Base-by-base conservation (phyloP, 2,888 invertebrate genomes). In the Bembecia ichneumoniformis region DNA sequence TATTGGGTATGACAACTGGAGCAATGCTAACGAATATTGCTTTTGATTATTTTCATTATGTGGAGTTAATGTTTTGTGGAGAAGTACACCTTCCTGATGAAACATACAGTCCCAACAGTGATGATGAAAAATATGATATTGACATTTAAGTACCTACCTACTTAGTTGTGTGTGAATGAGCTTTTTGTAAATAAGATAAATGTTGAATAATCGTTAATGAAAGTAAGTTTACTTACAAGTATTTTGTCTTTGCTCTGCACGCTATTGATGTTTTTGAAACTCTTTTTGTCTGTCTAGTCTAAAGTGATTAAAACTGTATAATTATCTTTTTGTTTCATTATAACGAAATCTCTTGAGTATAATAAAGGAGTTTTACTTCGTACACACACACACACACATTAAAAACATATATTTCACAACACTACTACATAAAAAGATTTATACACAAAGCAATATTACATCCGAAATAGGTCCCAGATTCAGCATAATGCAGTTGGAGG, bases 1-100 rank as follows among this genome's bases (percentile, higher is more conserved):
- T 91, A 35, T 86, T 92, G 56, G 95, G 95, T 34, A 68, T 95
- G n/a, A 86, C 90, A 17, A 91, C 93, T 40, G 92, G 93, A 51
- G 77, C 90, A 46, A 90, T 90, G 55, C 78, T 94, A 28, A 89
- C 92, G 36, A 88, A 88, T 56, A 83, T 90, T 59, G 92, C 91
- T 52, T 78, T 89, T 58, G 89, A 89, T 67, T 93, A 92, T 74
- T 86, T 92, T 54, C 82, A 88, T 51, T 89, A 89, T 72, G 84
- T 92, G 35, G 92, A 93, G 62, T 75, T 82, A 4, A 88, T 89
- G 82, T 80, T 89, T 66, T 86, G 86, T 69, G 83, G 82, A 50
- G 89, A 88, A 66, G 82, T 89, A 55, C 82, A 80, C 53, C 60
- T 81, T 40, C 83, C 78, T 50, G 86, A 82, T 58, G 86, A 87